phyloP scores from a whole-genome alignment of 2,888 invertebrate species.

The Dasypolia templi region DNA sequence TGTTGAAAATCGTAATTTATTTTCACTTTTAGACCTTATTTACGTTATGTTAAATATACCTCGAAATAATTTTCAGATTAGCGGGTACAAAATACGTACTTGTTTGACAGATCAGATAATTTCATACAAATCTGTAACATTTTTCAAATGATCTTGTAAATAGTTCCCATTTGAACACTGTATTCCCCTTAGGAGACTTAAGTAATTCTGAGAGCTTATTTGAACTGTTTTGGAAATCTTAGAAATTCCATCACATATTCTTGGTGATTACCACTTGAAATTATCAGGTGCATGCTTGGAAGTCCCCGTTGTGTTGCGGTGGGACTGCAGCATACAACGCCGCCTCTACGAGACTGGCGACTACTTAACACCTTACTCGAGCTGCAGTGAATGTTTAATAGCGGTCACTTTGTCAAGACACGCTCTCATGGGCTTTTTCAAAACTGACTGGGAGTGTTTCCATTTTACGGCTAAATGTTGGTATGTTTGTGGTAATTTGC shows the following conservation, averaged over 20 bases:
- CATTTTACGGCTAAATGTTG: constrained; percentile 66
- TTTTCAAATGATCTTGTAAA: not conserved
- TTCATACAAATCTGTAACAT: not conserved
- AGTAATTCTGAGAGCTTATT: not conserved
- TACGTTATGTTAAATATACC: no score
- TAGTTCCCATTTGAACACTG: not conserved
- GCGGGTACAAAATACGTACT: no score
- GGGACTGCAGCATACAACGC: constrained; percentile 49
- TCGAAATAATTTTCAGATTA: not conserved
- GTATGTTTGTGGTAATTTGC: not conserved
- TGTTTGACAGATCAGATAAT: not conserved
- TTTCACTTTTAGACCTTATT: no score
- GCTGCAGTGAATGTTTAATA: constrained; percentile 84
- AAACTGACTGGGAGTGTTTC: constrained; percentile 77
- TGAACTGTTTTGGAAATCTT: constrained; percentile 1
- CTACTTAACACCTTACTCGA: constrained; percentile 80
- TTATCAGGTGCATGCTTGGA: constrained; percentile 62
- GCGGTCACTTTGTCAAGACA: constrained; percentile 88
- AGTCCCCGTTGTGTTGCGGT: constrained; percentile 47
- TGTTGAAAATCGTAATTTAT: no score
- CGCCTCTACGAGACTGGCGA: constrained; percentile 68
- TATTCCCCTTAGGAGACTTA: not conserved
- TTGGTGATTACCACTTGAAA: constrained; percentile 54
- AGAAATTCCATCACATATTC: constrained; percentile 37
- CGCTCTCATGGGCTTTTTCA: constrained; percentile 82